Evolutionary conservation across 2,797 vertebrate species (phyloP).

Genomic region (Macropodus opercularis): DNA sequence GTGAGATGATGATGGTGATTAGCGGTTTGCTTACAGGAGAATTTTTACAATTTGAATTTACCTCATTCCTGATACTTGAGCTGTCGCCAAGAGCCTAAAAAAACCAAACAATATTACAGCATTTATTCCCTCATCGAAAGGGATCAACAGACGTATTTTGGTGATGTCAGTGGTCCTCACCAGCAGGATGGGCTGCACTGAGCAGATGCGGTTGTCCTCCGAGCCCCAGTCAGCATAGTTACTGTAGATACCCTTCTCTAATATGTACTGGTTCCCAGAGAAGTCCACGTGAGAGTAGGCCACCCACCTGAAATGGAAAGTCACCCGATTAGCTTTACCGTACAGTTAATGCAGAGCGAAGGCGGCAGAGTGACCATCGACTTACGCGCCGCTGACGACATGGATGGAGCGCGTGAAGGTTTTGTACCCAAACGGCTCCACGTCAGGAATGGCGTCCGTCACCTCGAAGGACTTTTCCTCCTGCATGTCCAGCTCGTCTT

Average conservation of each 20-base stretch:
- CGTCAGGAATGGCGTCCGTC: slow-evolving; percentile 86
- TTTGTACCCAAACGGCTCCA: slow-evolving; percentile 82
- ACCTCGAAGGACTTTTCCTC: slow-evolving; percentile 86
- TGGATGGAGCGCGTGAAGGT: slow-evolving; percentile 86
- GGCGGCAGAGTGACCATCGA: background rate
- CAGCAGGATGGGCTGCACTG: slow-evolving; percentile 89
- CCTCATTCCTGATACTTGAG: slow-evolving; percentile 55
- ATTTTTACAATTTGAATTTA: too few species aligned
- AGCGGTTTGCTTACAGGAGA: too few species aligned
- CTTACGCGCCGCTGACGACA: slow-evolving; percentile 92
- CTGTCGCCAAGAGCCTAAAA: slow-evolving; percentile 69
- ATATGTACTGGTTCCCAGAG: slow-evolving; percentile 90
- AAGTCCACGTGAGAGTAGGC: slow-evolving; percentile 92
- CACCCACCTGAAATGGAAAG: slow-evolving; percentile 84
- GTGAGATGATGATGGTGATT: too few species aligned
- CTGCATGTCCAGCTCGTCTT: slow-evolving; percentile 79
- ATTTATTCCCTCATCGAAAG: background rate
- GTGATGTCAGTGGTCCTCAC: slow-evolving; percentile 67
- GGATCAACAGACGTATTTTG: background rate
- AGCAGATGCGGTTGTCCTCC: slow-evolving; percentile 82
- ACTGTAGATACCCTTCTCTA: slow-evolving; percentile 95
- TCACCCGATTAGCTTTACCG: background rate
- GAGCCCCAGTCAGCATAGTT: slow-evolving; percentile 93
- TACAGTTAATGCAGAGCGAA: background rate
- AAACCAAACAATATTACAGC: background rate